Percentiles rank a stretch among this genome's conserved stretches.
Conservation (phyloP, 1,140 invertebrate species). For the Listronotus bonariensis region DNA sequence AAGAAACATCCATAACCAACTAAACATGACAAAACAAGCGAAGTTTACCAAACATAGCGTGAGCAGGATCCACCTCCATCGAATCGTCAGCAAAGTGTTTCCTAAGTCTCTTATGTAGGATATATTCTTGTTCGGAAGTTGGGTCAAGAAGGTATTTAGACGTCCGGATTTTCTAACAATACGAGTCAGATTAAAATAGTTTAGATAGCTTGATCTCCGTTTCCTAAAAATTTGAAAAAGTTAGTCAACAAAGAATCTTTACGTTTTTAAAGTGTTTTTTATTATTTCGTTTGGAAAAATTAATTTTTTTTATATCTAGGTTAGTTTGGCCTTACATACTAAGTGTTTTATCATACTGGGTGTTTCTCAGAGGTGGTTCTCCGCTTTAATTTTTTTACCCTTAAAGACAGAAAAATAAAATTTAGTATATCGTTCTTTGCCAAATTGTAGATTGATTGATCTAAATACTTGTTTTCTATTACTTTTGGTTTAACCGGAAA, state of each 20-base stretch:
- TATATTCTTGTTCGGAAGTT: constrained; percentile 41
- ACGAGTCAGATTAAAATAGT: constrained; percentile 29
- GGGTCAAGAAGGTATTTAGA: constrained; percentile 40
- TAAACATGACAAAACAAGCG: constrained; percentile 43
- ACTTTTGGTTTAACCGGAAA: no score
- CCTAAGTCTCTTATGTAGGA: constrained; percentile 65
- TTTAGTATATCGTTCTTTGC: no score
- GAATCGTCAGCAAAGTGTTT: constrained; percentile 64
- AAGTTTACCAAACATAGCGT: constrained; percentile 55
- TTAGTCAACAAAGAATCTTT: neutral
- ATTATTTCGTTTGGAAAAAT: no score
- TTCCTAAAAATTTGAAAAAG: constrained; percentile 21
- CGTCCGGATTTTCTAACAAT: constrained; percentile 45
- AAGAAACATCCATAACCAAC: constrained; percentile 44
- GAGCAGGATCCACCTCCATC: constrained; percentile 65
- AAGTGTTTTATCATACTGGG: no score
- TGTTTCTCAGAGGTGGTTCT: no score
- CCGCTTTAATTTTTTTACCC: no score
- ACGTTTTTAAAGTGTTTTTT: neutral
- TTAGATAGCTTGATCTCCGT: constrained; percentile 27
- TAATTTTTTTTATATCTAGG: no score
- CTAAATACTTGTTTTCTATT: no score
- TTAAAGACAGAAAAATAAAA: no score
- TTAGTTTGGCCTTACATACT: no score
- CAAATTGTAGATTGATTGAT: no score